Evolutionary conservation across 2,888 invertebrate species (phyloP).

Genomic region (Thecophora atra): DNA sequence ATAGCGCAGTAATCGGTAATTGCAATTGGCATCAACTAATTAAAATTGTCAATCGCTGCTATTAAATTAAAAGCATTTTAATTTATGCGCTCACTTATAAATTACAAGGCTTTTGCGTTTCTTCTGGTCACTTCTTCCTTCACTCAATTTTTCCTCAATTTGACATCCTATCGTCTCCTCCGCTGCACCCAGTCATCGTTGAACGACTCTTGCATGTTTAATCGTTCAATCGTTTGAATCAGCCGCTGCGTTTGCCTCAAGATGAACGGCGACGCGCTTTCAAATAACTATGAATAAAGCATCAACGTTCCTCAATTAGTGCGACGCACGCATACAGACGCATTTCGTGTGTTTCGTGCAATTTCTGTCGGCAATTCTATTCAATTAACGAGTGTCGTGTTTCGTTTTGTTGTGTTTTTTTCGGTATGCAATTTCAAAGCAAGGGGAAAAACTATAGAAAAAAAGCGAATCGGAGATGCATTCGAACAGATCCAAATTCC

Average conservation of each 20-base stretch:
- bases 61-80: conserved; percentile 36
- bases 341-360: neutral
- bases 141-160: neutral
- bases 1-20: neutral
- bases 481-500: neutral
- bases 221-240: conserved; percentile 3
- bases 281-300: conserved; percentile 25
- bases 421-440: neutral
- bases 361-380: neutral
- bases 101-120: neutral
- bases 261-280: conserved; percentile 1
- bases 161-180: no score
- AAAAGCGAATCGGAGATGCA: neutral
- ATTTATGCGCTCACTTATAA: conserved; percentile 22
- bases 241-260: neutral
- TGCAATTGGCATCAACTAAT: conserved; percentile 11
- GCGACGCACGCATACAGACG: neutral
- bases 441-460: conserved; percentile 12
- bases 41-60: conserved; percentile 26
- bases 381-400: neutral
- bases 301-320: conserved; percentile 28
- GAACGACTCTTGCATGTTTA: neutral
- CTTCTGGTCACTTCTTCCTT: neutral
- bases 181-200: neutral
- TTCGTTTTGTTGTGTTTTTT: neutral